phyloP scores from a whole-genome alignment of 2,113 vertebrate genomes.

The Solea senegalensis region DNA sequence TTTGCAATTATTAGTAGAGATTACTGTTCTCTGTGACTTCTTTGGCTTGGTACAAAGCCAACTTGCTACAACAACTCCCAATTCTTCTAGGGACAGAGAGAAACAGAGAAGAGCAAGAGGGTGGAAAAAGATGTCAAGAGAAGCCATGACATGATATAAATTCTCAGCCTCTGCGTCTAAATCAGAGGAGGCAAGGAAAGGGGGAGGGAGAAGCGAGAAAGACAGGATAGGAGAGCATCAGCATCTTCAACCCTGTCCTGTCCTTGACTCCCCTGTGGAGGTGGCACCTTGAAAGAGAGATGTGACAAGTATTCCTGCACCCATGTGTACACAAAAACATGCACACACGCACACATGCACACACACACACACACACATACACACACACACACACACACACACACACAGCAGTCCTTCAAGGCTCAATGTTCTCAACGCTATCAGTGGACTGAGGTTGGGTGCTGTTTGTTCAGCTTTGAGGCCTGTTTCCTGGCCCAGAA shows the following conservation, averaged over 20 bases:
- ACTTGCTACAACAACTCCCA: neutral
- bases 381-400: conserved; percentile 20
- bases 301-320: conserved; percentile 53
- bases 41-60: conserved; percentile 12
- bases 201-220: conserved; percentile 23
- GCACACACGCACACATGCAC: too few relatives aligned
- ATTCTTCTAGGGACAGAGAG: conserved; percentile 3
- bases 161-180: conserved; percentile 1
- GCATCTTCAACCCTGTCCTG: conserved; percentile 68
- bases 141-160: conserved; percentile 24
- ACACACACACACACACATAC: conserved; percentile 28
- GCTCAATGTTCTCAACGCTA: conserved; percentile 72
- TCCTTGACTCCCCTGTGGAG: conserved; percentile 61
- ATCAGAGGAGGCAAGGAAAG: conserved; percentile 11
- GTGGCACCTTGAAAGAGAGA: conserved; percentile 71
- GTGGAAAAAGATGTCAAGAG: conserved; percentile 25
- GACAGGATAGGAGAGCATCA: conserved; percentile 46
- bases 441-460: conserved; percentile 63
- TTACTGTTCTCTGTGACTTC: neutral
- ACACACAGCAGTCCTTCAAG: conserved; percentile 64
- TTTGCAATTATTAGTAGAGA: conserved; percentile 8
- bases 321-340: conserved; percentile 19
- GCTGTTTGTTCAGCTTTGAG: conserved; percentile 80
- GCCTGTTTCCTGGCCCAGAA: conserved; percentile 67
- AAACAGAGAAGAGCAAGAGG: conserved; percentile 7